Conservation (phyloP, 2,888 invertebrate species). For the Platycnemis pennipes region DNA sequence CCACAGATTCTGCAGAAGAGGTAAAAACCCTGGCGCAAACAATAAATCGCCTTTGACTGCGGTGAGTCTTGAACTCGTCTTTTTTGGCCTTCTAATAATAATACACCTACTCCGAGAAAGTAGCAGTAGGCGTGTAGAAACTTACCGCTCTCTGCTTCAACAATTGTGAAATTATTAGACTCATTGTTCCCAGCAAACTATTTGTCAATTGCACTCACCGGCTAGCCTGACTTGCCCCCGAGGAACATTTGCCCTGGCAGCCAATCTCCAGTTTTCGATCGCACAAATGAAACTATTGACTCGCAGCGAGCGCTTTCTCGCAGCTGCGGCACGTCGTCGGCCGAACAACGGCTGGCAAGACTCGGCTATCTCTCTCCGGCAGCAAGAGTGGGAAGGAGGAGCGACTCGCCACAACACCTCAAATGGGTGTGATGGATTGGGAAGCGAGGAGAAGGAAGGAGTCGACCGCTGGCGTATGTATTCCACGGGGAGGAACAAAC, state of each 20-base stretch:
- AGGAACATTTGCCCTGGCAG: background rate
- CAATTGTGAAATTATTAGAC: background rate
- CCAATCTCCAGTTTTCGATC: background rate
- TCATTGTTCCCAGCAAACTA: background rate
- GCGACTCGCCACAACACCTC: background rate
- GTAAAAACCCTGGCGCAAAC: background rate
- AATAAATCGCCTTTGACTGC: background rate
- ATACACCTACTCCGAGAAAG: background rate
- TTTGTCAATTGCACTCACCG: background rate
- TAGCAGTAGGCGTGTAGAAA: background rate
- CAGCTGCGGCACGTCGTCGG: background rate
- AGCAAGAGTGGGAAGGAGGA: background rate
- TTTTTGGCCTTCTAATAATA: background rate
- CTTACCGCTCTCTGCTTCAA: background rate
- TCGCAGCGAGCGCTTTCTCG: background rate
- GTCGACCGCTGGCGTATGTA: background rate
- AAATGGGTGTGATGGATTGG: slow-evolving; percentile 10
- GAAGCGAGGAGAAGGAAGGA: background rate
- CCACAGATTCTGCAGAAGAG: too few species aligned
- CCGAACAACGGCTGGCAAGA: background rate
- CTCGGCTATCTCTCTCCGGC: background rate
- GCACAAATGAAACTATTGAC: slow-evolving; percentile 20
- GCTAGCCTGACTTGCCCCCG: background rate
- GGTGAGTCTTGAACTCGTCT: background rate
- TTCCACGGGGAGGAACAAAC: background rate